phyloP scores from a whole-genome alignment of 2,888 invertebrate genomes.

The Drosophila prostipennis region DNA sequence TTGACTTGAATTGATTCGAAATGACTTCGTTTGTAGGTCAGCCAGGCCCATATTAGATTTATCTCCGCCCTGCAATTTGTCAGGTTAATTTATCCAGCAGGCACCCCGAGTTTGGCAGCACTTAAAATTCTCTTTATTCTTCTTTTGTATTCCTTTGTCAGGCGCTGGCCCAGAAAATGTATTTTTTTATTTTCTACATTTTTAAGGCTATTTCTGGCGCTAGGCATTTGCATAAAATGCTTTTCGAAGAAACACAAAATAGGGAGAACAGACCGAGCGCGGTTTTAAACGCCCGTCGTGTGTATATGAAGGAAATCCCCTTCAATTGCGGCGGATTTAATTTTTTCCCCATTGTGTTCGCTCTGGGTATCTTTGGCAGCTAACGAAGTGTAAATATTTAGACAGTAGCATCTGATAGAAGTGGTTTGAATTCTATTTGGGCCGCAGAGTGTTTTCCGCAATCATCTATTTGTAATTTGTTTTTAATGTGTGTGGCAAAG shows the following conservation, averaged over 20 bases:
- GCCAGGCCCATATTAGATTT: slow-evolving; percentile 1
- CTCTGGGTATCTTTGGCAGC: slow-evolving; percentile 63
- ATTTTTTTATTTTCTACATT: slow-evolving; percentile 31
- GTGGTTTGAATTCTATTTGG: slow-evolving; percentile 54
- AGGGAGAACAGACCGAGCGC: slow-evolving; percentile 16
- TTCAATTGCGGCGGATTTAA: slow-evolving; percentile 22
- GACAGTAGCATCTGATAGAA: slow-evolving; percentile 58
- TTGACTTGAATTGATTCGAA: slow-evolving; percentile 61
- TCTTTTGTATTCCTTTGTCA: slow-evolving; percentile 39
- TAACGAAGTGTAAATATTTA: slow-evolving; percentile 77
- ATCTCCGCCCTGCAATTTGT: slow-evolving; percentile 10
- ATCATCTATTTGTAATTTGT: slow-evolving; percentile 64
- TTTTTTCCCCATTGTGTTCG: slow-evolving; percentile 23
- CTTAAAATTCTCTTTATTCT: slow-evolving; percentile 30
- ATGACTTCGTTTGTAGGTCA: slow-evolving; percentile 43
- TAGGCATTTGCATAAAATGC: slow-evolving; percentile 68
- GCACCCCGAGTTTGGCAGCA: slow-evolving; percentile 13
- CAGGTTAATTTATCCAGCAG: slow-evolving; percentile 28
- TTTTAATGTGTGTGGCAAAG: slow-evolving; percentile 40
- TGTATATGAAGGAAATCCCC: slow-evolving; percentile 7
- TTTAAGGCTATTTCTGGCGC: slow-evolving; percentile 18
- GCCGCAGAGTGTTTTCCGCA: slow-evolving; percentile 20
- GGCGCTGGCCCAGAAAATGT: slow-evolving; percentile 71
- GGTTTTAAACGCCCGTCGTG: slow-evolving; percentile 49
- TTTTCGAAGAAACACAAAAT: slow-evolving; percentile 46